phyloP scores from a whole-genome alignment of 1,140 invertebrate genomes.

The Musca domestica region DNA sequence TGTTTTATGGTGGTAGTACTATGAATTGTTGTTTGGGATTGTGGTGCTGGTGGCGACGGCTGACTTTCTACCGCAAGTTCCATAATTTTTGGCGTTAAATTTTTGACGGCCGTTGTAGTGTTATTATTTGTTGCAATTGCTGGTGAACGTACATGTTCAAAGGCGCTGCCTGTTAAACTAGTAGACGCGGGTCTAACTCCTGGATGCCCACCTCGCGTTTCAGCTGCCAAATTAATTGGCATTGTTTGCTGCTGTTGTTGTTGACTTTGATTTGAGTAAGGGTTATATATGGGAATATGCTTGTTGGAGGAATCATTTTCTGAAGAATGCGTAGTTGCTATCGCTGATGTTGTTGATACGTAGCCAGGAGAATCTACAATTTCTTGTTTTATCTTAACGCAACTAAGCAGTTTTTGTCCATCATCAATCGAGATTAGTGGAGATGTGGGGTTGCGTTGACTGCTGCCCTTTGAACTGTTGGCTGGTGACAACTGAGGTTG shows the following conservation, averaged over 20 bases:
- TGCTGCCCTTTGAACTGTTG: slow-evolving; percentile 9
- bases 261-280: slow-evolving; percentile 23
- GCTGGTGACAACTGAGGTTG: slow-evolving; percentile 13
- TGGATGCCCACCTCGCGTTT: slow-evolving; percentile 15
- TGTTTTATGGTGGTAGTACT: slow-evolving; percentile 39
- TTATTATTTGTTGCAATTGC: neutral
- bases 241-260: slow-evolving; percentile 28
- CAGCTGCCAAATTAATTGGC: slow-evolving; percentile 46
- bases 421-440: slow-evolving; percentile 25
- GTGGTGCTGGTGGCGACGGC: slow-evolving; percentile 1
- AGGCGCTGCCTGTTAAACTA: slow-evolving; percentile 31
- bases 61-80: slow-evolving; percentile 30
- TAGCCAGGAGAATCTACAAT: slow-evolving; percentile 43
- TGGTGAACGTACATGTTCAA: slow-evolving; percentile 24
- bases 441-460: neutral
- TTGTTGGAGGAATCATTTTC: no score
- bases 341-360: neutral
- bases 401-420: slow-evolving; percentile 31
- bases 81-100: slow-evolving; percentile 49
- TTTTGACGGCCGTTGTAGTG: slow-evolving; percentile 37
- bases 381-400: slow-evolving; percentile 50
- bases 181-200: slow-evolving; percentile 22
- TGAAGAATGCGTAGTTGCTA: no score
- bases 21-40: neutral
- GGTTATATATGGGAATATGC: no score